Conservation (phyloP, 37 sponge, comb jelly and placozoan genomes). For the Mnemiopsis leidyi region DNA sequence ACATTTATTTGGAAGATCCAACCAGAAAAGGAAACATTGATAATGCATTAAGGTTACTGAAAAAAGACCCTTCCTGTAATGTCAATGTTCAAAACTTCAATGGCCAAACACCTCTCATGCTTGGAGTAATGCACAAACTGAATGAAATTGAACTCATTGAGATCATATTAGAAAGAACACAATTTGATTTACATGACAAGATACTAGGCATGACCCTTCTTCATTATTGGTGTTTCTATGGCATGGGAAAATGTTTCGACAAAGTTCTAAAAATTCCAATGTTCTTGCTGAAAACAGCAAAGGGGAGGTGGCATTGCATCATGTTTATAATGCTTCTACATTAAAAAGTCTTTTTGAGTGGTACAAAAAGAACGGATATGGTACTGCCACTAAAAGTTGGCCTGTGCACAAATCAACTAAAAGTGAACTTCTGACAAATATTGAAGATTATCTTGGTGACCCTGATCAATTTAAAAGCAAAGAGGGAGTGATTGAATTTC, state of each 20-base stretch:
- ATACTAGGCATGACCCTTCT: not conserved
- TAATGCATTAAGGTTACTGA: not conserved
- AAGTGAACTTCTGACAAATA: not conserved
- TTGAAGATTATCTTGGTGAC: not conserved
- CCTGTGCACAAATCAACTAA: not conserved
- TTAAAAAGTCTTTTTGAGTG: not conserved
- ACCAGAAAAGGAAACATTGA: too few relatives aligned
- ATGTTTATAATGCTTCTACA: not conserved
- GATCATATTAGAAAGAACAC: not conserved
- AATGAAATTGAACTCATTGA: too few relatives aligned
- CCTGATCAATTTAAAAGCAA: not conserved
- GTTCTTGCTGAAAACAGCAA: not conserved
- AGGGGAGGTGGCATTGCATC: conserved; percentile 2
- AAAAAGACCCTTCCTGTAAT: not conserved
- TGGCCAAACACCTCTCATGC: not conserved
- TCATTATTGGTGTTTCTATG: conserved; percentile 1
- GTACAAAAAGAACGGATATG: not conserved
- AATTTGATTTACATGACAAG: not conserved
- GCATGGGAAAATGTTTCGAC: not conserved
- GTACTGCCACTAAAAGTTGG: not conserved
- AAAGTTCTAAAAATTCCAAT: not conserved
- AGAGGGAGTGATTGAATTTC: not conserved
- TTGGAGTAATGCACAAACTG: not conserved
- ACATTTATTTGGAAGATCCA: too few relatives aligned
- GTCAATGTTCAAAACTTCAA: not conserved